These are phyloP conservation scores for Gymnocheta viridis DNA, from an alignment of 2,888 invertebrate genomes.

Conservation along the genomic window DNA sequence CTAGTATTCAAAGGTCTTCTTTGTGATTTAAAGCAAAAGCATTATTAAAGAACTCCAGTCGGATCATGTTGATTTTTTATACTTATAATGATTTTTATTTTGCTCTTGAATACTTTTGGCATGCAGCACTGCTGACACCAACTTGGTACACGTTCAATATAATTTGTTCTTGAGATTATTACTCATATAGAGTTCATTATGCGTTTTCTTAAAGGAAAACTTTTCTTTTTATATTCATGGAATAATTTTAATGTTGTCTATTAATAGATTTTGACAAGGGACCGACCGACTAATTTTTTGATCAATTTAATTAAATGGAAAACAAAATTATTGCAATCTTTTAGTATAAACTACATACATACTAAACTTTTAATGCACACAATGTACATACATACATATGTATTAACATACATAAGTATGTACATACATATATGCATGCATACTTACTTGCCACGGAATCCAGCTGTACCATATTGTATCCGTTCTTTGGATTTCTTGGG, in stretches of 20 bases:
- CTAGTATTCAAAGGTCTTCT: too few relatives aligned
- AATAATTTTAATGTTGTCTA: conserved; percentile 38
- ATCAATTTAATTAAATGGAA: neutral
- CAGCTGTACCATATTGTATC: conserved; percentile 92
- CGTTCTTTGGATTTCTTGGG: conserved; percentile 86
- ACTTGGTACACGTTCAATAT: conserved; percentile 2
- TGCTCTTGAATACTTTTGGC: conserved; percentile 15
- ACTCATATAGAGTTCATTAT: conserved; percentile 20
- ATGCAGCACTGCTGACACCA: conserved; percentile 17
- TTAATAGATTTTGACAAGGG: conserved; percentile 41
- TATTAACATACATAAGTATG: neutral
- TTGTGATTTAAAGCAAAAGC: conserved; percentile 52
- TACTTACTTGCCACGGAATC: conserved; percentile 88
- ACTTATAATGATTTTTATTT: neutral
- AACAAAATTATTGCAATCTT: too few relatives aligned
- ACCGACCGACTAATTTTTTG: conserved; percentile 5
- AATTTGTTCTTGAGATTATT: conserved; percentile 42
- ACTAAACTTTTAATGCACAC: neutral
- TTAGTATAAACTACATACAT: neutral
- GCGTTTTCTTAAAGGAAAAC: neutral
- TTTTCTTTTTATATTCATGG: conserved; percentile 12
- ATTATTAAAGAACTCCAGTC: conserved; percentile 36
- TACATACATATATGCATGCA: neutral
- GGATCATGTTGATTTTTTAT: conserved; percentile 37
- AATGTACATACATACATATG: neutral